phyloP scores from a whole-genome alignment of 2,113 vertebrate genomes.

The Puntigrus tetrazona region DNA sequence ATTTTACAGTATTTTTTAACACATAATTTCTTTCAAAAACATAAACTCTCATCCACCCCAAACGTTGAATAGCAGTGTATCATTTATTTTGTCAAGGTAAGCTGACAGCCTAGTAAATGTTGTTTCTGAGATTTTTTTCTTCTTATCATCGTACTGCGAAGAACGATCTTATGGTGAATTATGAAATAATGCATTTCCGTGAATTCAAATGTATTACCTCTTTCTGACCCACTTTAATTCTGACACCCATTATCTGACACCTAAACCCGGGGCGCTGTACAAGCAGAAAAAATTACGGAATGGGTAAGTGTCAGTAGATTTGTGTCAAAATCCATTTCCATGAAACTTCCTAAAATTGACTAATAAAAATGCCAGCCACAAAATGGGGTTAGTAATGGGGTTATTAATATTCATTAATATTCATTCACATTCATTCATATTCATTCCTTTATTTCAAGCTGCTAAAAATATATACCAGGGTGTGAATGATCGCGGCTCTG shows the following conservation, averaged over 20 bases:
- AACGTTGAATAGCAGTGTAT: not conserved
- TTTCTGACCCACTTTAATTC: constrained; percentile 43
- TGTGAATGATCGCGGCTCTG: constrained; percentile 20
- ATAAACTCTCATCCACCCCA: not conserved
- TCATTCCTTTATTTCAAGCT: constrained; percentile 42
- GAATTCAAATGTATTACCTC: constrained; percentile 28
- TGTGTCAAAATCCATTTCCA: constrained; percentile 53
- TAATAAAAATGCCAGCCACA: constrained; percentile 56
- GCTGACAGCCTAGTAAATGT: not conserved
- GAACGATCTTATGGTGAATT: not conserved
- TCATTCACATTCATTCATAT: constrained; percentile 37
- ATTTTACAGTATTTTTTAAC: not conserved
- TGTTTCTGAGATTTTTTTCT: not conserved
- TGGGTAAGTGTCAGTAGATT: constrained; percentile 42
- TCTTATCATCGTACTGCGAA: not conserved
- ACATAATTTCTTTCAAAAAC: not conserved
- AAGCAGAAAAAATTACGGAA: constrained; percentile 44
- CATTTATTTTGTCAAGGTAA: not conserved
- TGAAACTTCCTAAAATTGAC: constrained; percentile 51
- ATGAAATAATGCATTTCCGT: constrained; percentile 8
- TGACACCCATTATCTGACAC: constrained; percentile 26
- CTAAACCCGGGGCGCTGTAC: constrained; percentile 11
- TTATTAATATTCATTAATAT: constrained; percentile 56
- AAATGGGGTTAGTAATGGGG: constrained; percentile 53
- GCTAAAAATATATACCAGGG: constrained; percentile 52